Conservation (phyloP, 2,888 invertebrate species). For the Chesias legatella region DNA sequence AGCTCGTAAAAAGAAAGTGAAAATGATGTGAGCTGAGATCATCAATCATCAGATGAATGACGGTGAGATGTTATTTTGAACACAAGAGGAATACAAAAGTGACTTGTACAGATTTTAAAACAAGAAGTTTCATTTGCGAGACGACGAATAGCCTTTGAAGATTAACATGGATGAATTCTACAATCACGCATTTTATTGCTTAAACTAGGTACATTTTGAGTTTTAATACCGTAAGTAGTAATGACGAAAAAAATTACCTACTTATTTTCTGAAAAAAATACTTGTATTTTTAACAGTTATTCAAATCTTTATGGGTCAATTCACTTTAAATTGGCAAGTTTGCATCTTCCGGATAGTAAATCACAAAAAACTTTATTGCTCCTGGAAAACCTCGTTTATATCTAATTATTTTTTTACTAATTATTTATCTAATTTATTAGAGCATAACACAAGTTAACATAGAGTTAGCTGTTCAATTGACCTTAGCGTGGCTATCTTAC, state of each 20-base stretch:
- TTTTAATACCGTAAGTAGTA: no score
- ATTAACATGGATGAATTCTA: no score
- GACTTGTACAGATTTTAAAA: constrained; percentile 1
- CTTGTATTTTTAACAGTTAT: no score
- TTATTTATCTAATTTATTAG: constrained; percentile 21
- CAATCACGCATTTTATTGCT: no score
- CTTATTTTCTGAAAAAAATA: no score
- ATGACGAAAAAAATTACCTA: no score
- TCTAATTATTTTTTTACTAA: no score
- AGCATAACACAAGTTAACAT: constrained; percentile 21
- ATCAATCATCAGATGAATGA: constrained; percentile 25
- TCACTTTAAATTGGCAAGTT: constrained; percentile 1
- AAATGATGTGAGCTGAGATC: constrained; percentile 8
- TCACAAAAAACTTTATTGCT: constrained; percentile 4
- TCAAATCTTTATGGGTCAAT: no score
- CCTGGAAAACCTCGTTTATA: constrained; percentile 8
- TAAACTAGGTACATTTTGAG: no score
- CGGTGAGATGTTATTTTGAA: constrained; percentile 24
- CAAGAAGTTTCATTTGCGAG: constrained; percentile 1
- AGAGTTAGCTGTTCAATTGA: constrained; percentile 13
- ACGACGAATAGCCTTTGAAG: neutral
- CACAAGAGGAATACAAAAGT: constrained; percentile 10
- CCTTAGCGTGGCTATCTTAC: constrained; percentile 10
- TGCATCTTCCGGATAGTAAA: constrained; percentile 1
- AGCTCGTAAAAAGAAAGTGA: constrained; percentile 20